Conservation (phyloP, 2,888 invertebrate species). For the Fragum whitleyi region DNA sequence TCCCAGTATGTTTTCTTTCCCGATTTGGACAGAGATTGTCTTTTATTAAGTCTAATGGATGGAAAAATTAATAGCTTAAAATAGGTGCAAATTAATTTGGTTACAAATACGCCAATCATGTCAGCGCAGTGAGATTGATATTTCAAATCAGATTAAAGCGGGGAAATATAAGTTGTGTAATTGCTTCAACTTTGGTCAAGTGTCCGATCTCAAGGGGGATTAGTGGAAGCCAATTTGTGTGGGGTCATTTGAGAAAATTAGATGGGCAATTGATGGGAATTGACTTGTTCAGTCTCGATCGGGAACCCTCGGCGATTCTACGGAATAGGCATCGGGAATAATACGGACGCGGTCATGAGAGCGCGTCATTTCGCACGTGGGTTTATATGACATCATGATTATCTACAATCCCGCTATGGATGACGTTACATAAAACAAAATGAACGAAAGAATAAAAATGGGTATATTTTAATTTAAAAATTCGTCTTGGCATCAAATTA, state of each 20-base stretch:
- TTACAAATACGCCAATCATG: conserved; percentile 65
- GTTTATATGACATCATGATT: no score
- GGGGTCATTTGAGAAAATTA: conserved; percentile 23
- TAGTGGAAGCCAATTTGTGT: conserved; percentile 22
- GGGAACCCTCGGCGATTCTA: no score
- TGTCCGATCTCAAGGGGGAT: conserved; percentile 8
- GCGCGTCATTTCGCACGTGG: no score
- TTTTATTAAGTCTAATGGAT: conserved; percentile 67
- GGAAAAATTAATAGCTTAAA: conserved; percentile 68
- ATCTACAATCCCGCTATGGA: no score
- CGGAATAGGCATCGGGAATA: no score
- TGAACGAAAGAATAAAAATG: no score
- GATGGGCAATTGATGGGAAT: conserved; percentile 23
- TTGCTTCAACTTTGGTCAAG: conserved; percentile 21
- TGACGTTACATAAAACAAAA: no score
- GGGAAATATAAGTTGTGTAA: conserved; percentile 23
- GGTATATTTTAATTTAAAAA: no score
- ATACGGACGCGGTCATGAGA: no score
- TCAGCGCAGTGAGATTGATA: conserved; percentile 48
- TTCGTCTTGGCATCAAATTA: no score
- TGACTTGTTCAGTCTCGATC: neutral
- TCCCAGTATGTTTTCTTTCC: conserved; percentile 61
- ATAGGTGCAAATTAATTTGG: conserved; percentile 67
- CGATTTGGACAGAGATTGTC: conserved; percentile 59
- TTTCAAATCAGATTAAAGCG: conserved; percentile 43